Conservation (phyloP, 2,888 invertebrate species). For the Sisyra nigra region DNA sequence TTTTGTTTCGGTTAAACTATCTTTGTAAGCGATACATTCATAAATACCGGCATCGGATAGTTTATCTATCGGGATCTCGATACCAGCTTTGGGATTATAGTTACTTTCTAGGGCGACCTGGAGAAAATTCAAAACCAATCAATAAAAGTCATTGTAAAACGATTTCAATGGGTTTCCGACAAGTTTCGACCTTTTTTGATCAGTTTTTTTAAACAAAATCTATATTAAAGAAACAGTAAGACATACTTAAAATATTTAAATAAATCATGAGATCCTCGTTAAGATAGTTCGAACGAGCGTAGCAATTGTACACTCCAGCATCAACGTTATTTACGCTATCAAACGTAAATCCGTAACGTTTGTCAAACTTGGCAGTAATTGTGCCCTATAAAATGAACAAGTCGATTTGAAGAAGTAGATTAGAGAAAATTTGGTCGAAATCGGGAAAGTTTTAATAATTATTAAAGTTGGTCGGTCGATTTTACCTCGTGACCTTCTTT, state of each 20-base stretch:
- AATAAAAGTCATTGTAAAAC: too few relatives aligned
- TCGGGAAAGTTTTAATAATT: background rate
- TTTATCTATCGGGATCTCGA: slow-evolving; percentile 13
- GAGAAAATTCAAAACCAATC: slow-evolving; percentile 13
- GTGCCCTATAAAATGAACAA: background rate
- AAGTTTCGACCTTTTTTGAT: too few relatives aligned
- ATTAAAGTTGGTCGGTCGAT: background rate
- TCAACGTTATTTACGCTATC: slow-evolving; percentile 12
- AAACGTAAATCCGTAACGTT: slow-evolving; percentile 15
- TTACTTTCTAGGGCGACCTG: slow-evolving; percentile 18
- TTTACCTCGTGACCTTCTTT: slow-evolving; percentile 24
- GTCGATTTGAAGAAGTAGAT: background rate
- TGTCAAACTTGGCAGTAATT: background rate
- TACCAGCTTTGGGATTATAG: slow-evolving; percentile 30
- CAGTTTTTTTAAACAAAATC: too few relatives aligned
- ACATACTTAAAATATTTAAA: background rate
- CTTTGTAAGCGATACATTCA: slow-evolving; percentile 14
- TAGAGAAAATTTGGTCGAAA: background rate
- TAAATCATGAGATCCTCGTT: background rate
- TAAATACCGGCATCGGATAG: slow-evolving; percentile 19
- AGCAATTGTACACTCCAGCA: slow-evolving; percentile 9
- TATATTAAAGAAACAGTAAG: too few relatives aligned
- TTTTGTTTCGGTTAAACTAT: background rate
- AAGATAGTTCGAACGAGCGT: background rate
- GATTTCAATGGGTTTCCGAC: too few relatives aligned